Conservation (phyloP, 2,888 invertebrate genomes). For the Agrilus biguttatus region DNA sequence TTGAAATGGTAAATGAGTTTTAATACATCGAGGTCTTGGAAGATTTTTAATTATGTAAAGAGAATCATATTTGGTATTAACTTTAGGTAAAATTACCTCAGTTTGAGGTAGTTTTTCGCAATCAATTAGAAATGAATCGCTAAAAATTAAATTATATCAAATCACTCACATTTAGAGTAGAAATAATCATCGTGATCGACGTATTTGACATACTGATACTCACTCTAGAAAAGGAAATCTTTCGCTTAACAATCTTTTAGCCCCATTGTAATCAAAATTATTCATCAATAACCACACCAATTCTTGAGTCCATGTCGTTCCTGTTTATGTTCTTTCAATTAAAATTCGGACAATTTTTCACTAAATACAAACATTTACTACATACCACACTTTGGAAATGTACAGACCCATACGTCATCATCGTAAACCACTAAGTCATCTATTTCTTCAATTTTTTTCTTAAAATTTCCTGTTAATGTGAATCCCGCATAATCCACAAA, state of each 20-base stretch:
- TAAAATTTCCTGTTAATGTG: no score
- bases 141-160: slow-evolving; percentile 11
- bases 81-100: slow-evolving; percentile 7
- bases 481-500: no score
- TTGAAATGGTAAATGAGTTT: slow-evolving; percentile 12
- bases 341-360: neutral
- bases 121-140: slow-evolving; percentile 28
- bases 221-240: slow-evolving; percentile 60
- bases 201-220: slow-evolving; percentile 19
- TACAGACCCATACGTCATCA: slow-evolving; percentile 35
- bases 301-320: slow-evolving; percentile 61
- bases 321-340: slow-evolving; percentile 21
- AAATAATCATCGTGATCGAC: neutral
- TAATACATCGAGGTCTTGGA: slow-evolving; percentile 8
- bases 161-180: slow-evolving; percentile 1
- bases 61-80: no score
- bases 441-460: slow-evolving; percentile 15
- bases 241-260: slow-evolving; percentile 35
- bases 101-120: slow-evolving; percentile 22
- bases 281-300: slow-evolving; percentile 50
- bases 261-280: slow-evolving; percentile 40
- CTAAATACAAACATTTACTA: neutral
- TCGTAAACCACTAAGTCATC: slow-evolving; percentile 29
- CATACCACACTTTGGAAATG: slow-evolving; percentile 36
- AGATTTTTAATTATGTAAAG: neutral